phyloP scores from a whole-genome alignment of 2,113 vertebrate species.

The Hiodon alosoides region DNA sequence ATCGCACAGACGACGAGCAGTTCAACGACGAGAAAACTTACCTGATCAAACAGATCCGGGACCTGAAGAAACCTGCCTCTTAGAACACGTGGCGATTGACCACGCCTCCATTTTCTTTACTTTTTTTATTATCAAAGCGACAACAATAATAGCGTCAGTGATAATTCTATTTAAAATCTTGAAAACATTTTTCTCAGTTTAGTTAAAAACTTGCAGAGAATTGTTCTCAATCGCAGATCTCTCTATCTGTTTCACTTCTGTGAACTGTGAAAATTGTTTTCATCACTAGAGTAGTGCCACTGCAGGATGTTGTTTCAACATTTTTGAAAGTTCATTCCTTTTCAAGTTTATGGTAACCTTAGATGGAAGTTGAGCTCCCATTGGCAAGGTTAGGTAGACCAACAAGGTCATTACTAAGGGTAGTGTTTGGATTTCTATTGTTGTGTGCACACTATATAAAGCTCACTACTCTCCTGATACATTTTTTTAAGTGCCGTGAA shows the following conservation, averaged over 20 bases:
- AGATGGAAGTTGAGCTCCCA: not conserved
- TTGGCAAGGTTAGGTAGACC: not conserved
- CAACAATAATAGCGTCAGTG: conserved; percentile 35
- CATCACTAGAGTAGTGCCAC: conserved; percentile 50
- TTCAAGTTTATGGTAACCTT: conserved; percentile 29
- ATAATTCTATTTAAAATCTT: conserved; percentile 57
- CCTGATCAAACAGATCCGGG: conserved; percentile 82
- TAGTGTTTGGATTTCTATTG: not conserved
- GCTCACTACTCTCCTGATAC: not conserved
- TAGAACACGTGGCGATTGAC: conserved; percentile 46
- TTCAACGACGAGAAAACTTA: conserved; percentile 85
- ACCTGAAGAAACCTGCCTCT: conserved; percentile 74
- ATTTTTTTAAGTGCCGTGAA: not conserved
- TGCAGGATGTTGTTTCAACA: conserved; percentile 30
- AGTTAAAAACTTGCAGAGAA: conserved; percentile 43
- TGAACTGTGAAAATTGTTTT: conserved; percentile 27
- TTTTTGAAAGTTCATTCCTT: conserved; percentile 37
- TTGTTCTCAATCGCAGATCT: conserved; percentile 53
- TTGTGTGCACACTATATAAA: not conserved
- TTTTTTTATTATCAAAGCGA: conserved; percentile 50
- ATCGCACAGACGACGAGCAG: conserved; percentile 78
- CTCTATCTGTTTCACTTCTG: conserved; percentile 30
- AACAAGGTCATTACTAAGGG: not conserved
- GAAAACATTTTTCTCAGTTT: conserved; percentile 46
- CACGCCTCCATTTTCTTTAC: conserved; percentile 12